Evolutionary conservation across 2,888 invertebrate genomes (phyloP).

Genomic region (Esperia sulphurella): DNA sequence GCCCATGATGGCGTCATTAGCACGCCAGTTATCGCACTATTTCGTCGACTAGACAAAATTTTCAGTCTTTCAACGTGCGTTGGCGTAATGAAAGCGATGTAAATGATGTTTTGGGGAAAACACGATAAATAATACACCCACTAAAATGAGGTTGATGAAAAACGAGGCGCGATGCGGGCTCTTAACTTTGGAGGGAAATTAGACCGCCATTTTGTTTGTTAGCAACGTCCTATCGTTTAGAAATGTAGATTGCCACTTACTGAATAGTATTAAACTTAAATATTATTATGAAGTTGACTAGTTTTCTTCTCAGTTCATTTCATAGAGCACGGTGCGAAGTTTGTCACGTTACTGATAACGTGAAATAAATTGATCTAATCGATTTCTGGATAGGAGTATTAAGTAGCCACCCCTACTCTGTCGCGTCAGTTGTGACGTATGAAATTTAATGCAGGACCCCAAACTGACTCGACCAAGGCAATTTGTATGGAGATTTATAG

Average conservation of each 20-base stretch:
- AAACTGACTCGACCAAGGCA: no score
- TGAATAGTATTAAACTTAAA: no score
- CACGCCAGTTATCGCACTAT: conserved; percentile 72
- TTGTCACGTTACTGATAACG: no score
- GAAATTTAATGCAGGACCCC: no score
- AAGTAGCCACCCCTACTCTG: no score
- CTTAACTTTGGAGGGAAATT: conserved; percentile 64
- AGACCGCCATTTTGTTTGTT: conserved; percentile 13
- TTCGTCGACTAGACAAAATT: conserved; percentile 76
- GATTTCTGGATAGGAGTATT: no score
- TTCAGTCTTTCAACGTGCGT: conserved; percentile 70
- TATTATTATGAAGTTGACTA: neutral
- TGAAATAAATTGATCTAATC: no score
- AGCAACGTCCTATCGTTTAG: neutral
- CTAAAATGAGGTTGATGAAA: conserved; percentile 65
- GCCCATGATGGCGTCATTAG: conserved; percentile 68
- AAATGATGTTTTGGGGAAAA: conserved; percentile 65
- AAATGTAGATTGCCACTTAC: no score
- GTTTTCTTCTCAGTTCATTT: no score
- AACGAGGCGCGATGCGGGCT: conserved; percentile 60
- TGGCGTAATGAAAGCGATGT: conserved; percentile 65
- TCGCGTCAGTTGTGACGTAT: no score
- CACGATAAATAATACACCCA: conserved; percentile 66
- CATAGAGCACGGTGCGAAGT: no score
- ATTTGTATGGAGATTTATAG: no score